Percentiles rank a stretch among this genome's conserved stretches.
phyloP scores from a whole-genome alignment of 2,888 invertebrate genomes.

The Tineola bisselliella region DNA sequence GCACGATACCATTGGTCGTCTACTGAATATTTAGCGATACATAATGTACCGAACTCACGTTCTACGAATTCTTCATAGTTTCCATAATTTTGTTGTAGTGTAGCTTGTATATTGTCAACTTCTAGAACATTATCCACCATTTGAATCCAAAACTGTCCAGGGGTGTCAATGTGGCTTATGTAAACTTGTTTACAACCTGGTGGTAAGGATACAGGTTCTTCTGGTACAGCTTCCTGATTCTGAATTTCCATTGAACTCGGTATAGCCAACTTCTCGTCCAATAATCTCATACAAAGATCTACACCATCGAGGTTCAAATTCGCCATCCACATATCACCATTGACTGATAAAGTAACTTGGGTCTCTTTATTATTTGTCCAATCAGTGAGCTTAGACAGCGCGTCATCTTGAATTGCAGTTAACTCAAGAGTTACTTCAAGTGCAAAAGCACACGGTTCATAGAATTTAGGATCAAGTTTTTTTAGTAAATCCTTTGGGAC shows the following conservation, averaged over 20 bases:
- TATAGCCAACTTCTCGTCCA: slow-evolving; percentile 46
- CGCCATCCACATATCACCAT: slow-evolving; percentile 66
- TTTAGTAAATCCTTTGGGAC: slow-evolving; percentile 54
- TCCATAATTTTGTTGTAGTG: slow-evolving; percentile 69
- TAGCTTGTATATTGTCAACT: slow-evolving; percentile 70
- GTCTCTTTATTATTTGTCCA: slow-evolving; percentile 62
- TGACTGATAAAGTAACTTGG: slow-evolving; percentile 60
- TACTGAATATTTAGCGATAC: slow-evolving; percentile 81
- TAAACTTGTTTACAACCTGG: slow-evolving; percentile 56
- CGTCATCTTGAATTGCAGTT: slow-evolving; percentile 45
- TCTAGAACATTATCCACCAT: slow-evolving; percentile 63
- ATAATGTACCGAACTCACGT: slow-evolving; percentile 70
- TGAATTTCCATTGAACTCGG: slow-evolving; percentile 22
- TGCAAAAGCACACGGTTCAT: slow-evolving; percentile 46
- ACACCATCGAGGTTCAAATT: slow-evolving; percentile 59
- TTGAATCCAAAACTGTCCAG: slow-evolving; percentile 81
- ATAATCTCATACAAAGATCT: slow-evolving; percentile 58
- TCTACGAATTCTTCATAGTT: slow-evolving; percentile 63
- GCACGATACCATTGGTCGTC: slow-evolving; percentile 95
- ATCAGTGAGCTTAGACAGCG: slow-evolving; percentile 39
- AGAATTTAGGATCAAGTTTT: slow-evolving; percentile 55
- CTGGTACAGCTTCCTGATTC: slow-evolving; percentile 14
- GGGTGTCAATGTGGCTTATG: slow-evolving; percentile 78
- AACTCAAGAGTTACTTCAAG: slow-evolving; percentile 48
- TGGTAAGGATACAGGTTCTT: slow-evolving; percentile 41